phyloP scores from a whole-genome alignment of 2,797 vertebrate genomes.

The Clarias fuscus region DNA sequence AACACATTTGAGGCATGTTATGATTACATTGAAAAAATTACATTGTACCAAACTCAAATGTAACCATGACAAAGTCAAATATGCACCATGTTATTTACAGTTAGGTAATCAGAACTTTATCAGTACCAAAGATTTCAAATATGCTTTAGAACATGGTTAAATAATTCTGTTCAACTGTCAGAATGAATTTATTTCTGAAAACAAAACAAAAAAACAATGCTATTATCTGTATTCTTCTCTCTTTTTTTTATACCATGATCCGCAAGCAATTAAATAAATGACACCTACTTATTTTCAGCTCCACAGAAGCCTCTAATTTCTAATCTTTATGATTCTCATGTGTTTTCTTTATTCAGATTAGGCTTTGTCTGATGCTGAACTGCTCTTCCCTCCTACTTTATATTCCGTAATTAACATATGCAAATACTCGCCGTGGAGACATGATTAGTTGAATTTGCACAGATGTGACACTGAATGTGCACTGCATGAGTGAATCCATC shows the following conservation, averaged over 20 bases:
- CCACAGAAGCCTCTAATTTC: slow-evolving; percentile 49
- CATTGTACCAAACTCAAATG: background rate
- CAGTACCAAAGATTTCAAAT: background rate
- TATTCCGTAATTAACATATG: slow-evolving; percentile 76
- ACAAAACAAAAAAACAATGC: background rate
- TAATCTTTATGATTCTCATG: slow-evolving; percentile 50
- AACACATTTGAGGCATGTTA: slow-evolving; percentile 3
- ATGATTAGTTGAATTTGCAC: slow-evolving; percentile 71
- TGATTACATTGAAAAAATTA: background rate
- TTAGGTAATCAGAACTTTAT: background rate
- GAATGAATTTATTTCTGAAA: background rate
- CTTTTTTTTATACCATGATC: slow-evolving; percentile 29
- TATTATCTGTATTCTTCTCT: background rate
- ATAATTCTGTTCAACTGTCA: background rate
- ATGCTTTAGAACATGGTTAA: background rate
- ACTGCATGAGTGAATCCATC: slow-evolving; percentile 57
- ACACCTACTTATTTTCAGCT: slow-evolving; percentile 45
- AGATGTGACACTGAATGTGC: slow-evolving; percentile 67
- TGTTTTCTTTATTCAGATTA: slow-evolving; percentile 56
- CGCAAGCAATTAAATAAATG: slow-evolving; percentile 48
- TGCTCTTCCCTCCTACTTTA: slow-evolving; percentile 52
- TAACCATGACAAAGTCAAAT: background rate
- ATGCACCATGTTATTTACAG: background rate
- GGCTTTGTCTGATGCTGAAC: slow-evolving; percentile 56
- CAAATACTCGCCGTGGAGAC: slow-evolving; percentile 69